Evolutionary conservation across 2,888 invertebrate species (phyloP).

Genomic region (Agrochola circellaris): DNA sequence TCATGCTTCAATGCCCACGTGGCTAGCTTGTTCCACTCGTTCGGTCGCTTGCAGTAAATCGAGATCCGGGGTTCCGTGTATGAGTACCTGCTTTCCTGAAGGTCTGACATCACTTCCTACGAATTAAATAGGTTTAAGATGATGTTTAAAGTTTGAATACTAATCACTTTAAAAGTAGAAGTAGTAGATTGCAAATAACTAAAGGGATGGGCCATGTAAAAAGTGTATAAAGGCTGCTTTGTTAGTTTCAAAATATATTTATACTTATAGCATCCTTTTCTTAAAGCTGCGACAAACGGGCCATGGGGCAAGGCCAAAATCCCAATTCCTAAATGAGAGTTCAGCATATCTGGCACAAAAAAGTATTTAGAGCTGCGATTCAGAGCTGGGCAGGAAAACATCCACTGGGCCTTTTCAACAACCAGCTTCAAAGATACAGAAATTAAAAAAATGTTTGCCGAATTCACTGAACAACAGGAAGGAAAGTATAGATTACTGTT

Average conservation of each 20-base stretch:
- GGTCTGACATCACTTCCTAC: conserved; percentile 97
- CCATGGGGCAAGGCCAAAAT: too few species aligned
- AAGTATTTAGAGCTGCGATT: neutral
- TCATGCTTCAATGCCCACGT: conserved; percentile 98
- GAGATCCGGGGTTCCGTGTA: conserved; percentile 98
- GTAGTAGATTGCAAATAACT: neutral
- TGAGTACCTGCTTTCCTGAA: conserved; percentile 99
- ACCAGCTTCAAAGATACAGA: too few species aligned
- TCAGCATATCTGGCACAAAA: neutral
- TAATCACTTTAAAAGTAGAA: neutral
- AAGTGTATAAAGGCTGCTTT: neutral
- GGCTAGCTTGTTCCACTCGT: conserved; percentile 99
- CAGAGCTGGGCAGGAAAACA: too few species aligned
- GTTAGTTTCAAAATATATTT: too few species aligned
- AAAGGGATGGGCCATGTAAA: neutral
- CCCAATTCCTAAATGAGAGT: neutral
- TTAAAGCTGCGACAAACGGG: neutral
- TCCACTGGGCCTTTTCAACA: too few species aligned
- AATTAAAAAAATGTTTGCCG: too few species aligned
- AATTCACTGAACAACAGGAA: too few species aligned
- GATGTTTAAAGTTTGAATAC: neutral
- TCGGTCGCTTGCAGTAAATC: conserved; percentile 97
- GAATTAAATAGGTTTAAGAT: neutral
- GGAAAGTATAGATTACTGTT: too few species aligned
- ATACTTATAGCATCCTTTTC: too few species aligned